Evolutionary conservation across 2,888 invertebrate genomes (phyloP), one percentile per base, ranked within the genome.

Genomic region (Trichogramma dendrolimi): DNA sequence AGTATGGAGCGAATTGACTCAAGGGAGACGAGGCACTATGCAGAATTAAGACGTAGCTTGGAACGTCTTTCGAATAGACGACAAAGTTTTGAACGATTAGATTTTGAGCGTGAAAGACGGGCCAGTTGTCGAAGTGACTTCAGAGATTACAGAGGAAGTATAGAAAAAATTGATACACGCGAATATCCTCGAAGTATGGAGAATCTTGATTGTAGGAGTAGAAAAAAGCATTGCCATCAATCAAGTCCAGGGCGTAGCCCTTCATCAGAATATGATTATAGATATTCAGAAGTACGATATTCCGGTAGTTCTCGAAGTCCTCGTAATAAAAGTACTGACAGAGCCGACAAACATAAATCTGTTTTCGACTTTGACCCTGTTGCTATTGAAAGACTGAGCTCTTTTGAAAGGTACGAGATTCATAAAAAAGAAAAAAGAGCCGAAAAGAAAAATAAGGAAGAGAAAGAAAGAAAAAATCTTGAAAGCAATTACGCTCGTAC

Each of bases 321-420:
- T 2, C 70, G 73, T 2, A 74, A 76, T 0, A 77, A 73, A 59
- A 78, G 77, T 67, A 71, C 70, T 4, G 79, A 79, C 38, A 70
- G 73, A 7, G 63, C 78, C 7, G 75, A 78, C 49, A 72, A 69
- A 40, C 75, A 75, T 2, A 63, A 61, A 41, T 69, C 71, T 4
- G 73, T 72, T 40, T 77, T 75, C 53, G 75, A 78, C 51, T 77
- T 78, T 50, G 77, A 78, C 65, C 74, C 74, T 0, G 67, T 71
- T 8, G 70, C 73, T 3, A 73, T 77, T 53, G 75, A 77, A 55
- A 70, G 71, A 50, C 58, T 76, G 1, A 73, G 71, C 51, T 73
- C 71, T 0, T 63, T 73, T 41, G 71, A 71, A 44, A 66, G 67
- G 47, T 68, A 69, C 56, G 73, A 72, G 14, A 59, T 58, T 1